Percentiles rank a stretch among this genome's conserved stretches.
phyloP scores from a whole-genome alignment of 2,797 vertebrate species.

The Salmo trutta region DNA sequence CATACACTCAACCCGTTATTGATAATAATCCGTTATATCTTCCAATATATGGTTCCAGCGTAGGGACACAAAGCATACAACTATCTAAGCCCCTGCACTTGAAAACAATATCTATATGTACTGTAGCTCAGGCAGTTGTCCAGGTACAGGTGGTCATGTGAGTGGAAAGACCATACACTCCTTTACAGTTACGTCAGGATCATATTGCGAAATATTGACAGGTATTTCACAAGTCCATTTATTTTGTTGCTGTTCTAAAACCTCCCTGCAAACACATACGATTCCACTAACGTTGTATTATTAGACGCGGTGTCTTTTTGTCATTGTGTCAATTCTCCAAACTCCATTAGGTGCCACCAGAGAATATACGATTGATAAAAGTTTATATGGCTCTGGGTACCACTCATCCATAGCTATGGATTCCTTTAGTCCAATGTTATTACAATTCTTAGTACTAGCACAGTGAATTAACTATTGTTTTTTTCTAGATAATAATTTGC shows the following conservation, averaged over 20 bases:
- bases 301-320: not conserved
- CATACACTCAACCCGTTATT: too few species aligned
- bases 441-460: not conserved
- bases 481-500: not conserved
- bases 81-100: not conserved
- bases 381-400: not conserved
- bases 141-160: not conserved
- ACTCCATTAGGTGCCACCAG: not conserved
- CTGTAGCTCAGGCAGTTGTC: not conserved
- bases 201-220: not conserved
- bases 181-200: not conserved
- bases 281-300: constrained; percentile 25
- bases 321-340: not conserved
- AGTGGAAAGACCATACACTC: not conserved
- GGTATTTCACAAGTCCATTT: constrained; percentile 29
- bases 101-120: not conserved
- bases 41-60: too few species aligned
- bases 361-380: not conserved
- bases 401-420: not conserved
- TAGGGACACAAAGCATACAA: not conserved
- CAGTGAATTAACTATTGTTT: not conserved
- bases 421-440: not conserved
- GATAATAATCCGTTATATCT: too few species aligned
- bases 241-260: constrained; percentile 10
- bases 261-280: not conserved